Evolutionary conservation across 2,888 invertebrate species (phyloP).

Genomic region (Dioctria rufipes): DNA sequence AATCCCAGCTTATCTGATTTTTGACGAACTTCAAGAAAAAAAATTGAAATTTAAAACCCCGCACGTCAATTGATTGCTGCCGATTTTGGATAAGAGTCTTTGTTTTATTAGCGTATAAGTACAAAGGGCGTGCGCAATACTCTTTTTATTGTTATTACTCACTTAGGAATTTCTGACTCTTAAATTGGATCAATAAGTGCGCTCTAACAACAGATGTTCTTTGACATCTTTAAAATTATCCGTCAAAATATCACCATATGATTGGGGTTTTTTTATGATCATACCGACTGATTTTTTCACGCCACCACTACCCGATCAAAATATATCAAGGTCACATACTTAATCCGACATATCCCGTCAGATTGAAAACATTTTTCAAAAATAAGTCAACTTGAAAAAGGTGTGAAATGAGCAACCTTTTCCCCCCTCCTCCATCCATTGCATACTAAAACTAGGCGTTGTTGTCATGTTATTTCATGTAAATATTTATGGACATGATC

Average conservation of each 20-base stretch:
- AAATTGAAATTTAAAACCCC: neutral
- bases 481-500: slow-evolving; percentile 50
- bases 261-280: slow-evolving; percentile 9
- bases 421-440: neutral
- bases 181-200: no score
- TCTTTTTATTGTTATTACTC: no score
- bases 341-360: slow-evolving; percentile 40
- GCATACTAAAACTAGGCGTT: slow-evolving; percentile 29
- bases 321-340: slow-evolving; percentile 14
- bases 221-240: neutral
- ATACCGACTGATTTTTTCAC: slow-evolving; percentile 4
- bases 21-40: neutral
- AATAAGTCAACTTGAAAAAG: slow-evolving; percentile 41
- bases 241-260: neutral
- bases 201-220: no score
- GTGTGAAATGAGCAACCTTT: slow-evolving; percentile 48
- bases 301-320: neutral
- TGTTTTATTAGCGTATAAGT: neutral
- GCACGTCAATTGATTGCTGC: neutral
- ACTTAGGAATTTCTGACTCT: no score
- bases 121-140: no score
- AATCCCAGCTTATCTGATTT: neutral
- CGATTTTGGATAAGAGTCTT: neutral
- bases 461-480: slow-evolving; percentile 35
- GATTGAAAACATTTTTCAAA: slow-evolving; percentile 20